Evolutionary conservation across 92 coral and sea anemone genomes (phyloP), one percentile per base, ranked within the genome.

Genomic region (Phenganax marumi): DNA sequence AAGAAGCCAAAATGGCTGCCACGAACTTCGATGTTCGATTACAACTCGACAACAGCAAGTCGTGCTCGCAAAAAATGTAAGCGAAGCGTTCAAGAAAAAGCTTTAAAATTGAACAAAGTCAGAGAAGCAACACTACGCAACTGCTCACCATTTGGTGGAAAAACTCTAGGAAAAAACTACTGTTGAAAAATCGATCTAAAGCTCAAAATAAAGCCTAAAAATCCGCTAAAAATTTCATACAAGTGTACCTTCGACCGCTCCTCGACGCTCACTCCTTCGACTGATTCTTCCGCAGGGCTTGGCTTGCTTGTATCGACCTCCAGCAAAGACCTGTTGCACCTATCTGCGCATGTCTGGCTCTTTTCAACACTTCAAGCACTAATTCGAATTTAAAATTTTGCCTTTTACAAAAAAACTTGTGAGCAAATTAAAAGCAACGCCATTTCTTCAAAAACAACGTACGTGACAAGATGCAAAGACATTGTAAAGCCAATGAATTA

Each of bases 191-290:
- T 65, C 82, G 65, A 33, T 5, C 16, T 77, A 77, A 77, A 16
- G 23, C 46, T 22, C 51, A 62, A 77, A 77, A 77, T 58, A 13
- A 77, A 77, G 25, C 70, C 1, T 58, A 77, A 77, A 77, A 77
- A 77, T 8, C 70, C 26, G 68, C 68, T 24, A 77, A 77, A 77
- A 77, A 49, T 21, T 65, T 77, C 54, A 16, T 58, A 77, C 50
- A 77, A 77, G 60, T 25, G 53, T 77, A 77, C 82, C 82, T 77
- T 77, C 54, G 26, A 77, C 82, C 82, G 65, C 71, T 77, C 82
- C 80, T 77, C 70, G 71, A 12, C 82, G 57, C 70, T 55, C 23
- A 58, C 82, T 77, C 82, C 82, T 77, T 77, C 82, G 82, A 77
- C 82, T 77, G 82, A 77, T 58, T 61, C 71, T 62, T 61, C 71